phyloP scores from a whole-genome alignment of 1,140 invertebrate species.

The Calliphora vicina region DNA sequence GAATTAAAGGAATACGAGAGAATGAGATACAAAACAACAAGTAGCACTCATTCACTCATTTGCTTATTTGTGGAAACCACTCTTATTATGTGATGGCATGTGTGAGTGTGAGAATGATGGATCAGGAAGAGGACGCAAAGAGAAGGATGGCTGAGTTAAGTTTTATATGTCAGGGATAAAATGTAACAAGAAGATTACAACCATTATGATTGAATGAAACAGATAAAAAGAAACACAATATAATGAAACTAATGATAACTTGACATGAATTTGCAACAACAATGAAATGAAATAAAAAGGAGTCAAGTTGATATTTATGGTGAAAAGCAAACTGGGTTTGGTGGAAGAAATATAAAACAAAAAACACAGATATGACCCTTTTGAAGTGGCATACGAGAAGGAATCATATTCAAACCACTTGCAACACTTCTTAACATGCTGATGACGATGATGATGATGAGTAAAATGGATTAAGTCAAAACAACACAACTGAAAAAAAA shows the following conservation, averaged over 20 bases:
- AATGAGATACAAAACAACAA: too few relatives aligned
- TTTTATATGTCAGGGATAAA: background rate
- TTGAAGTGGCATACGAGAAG: background rate
- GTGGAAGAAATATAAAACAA: background rate
- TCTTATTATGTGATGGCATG: too few relatives aligned
- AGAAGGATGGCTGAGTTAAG: too few relatives aligned
- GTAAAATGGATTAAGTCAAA: background rate
- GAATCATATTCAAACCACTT: background rate
- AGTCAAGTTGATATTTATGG: background rate
- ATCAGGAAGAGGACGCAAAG: too few relatives aligned
- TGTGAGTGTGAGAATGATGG: too few relatives aligned
- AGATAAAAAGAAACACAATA: background rate
- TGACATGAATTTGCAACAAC: background rate
- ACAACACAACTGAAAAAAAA: too few relatives aligned
- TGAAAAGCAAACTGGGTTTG: too few relatives aligned
- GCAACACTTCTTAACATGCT: too few relatives aligned
- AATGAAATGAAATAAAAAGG: background rate
- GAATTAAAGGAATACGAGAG: too few relatives aligned
- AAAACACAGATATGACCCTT: background rate
- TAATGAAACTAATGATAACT: conserved; percentile 3
- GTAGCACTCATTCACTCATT: too few relatives aligned
- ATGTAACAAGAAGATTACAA: background rate
- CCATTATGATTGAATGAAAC: background rate
- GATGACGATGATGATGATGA: too few relatives aligned
- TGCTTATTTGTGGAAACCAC: too few relatives aligned